These are phyloP conservation scores for Ceriagrion tenellum DNA, from an alignment of 2,888 invertebrate genomes.

Conservation along the genomic window DNA sequence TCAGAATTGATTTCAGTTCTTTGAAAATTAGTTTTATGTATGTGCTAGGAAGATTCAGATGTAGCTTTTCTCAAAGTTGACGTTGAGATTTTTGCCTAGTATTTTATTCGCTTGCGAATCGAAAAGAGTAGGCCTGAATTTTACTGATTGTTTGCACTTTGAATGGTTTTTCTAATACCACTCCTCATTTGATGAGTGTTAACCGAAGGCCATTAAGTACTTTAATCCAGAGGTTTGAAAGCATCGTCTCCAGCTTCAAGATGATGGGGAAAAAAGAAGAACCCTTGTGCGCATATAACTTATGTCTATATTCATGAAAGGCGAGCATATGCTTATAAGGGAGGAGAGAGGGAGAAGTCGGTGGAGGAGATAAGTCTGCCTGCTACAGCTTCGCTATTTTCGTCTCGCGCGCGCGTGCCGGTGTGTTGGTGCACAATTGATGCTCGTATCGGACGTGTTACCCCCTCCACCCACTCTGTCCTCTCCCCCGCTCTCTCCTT, in stretches of 20 bases:
- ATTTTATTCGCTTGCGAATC: no score
- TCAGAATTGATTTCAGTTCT: no score
- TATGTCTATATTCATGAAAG: background rate
- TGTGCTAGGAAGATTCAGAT: no score
- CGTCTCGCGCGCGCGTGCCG: background rate
- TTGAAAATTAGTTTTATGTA: no score
- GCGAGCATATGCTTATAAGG: background rate
- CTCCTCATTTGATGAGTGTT: no score
- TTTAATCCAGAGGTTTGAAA: background rate
- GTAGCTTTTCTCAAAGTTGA: no score
- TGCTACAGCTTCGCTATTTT: background rate
- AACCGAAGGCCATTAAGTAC: background rate
- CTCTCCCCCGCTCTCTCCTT: no score
- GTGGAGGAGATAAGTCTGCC: background rate
- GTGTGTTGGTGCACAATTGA: background rate
- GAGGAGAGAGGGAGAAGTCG: background rate
- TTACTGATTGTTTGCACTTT: no score
- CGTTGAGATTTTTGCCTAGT: no score
- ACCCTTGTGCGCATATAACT: background rate
- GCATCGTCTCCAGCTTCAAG: background rate
- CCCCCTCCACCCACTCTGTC: background rate
- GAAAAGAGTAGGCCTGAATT: no score
- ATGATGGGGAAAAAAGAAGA: background rate
- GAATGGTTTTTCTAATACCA: no score
- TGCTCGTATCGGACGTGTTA: background rate